Conservation (phyloP, 1,140 invertebrate genomes). For the Temnothorax nylanderi region DNA sequence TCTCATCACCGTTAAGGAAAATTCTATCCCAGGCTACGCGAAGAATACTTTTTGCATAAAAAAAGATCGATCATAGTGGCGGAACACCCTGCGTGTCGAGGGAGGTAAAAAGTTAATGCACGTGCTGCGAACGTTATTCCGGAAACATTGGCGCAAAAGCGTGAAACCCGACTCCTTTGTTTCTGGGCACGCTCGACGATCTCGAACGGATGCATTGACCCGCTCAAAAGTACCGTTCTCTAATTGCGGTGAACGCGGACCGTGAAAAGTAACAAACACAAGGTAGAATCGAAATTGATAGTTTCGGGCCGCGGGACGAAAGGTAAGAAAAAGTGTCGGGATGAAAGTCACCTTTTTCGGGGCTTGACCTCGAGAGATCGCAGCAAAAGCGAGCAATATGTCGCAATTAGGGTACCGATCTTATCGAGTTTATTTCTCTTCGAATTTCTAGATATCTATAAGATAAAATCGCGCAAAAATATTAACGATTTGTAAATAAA, state of each 20-base stretch:
- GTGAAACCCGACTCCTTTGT: constrained; percentile 49
- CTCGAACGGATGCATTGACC: constrained; percentile 52
- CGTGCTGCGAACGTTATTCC: constrained; percentile 25
- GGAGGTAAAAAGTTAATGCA: constrained; percentile 40
- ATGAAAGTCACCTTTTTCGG: constrained; percentile 12
- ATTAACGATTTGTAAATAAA: not conserved
- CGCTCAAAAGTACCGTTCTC: constrained; percentile 57
- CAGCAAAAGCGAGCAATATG: constrained; percentile 12
- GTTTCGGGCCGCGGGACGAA: not conserved
- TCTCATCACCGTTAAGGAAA: not conserved
- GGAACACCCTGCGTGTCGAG: not conserved
- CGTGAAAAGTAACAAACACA: constrained; percentile 50
- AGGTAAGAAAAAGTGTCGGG: constrained; percentile 16
- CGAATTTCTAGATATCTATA: not conserved
- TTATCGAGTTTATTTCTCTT: not conserved
- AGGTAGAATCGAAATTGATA: constrained; percentile 44
- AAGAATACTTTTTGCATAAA: not conserved
- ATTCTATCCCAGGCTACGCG: not conserved
- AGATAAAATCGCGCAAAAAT: not conserved
- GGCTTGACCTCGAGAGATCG: not conserved
- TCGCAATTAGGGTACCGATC: constrained; percentile 16
- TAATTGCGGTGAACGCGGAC: constrained; percentile 46
- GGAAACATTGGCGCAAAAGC: constrained; percentile 47
- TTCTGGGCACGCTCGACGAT: constrained; percentile 37
- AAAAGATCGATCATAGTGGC: not conserved